Evolutionary conservation across 2,113 vertebrate genomes (phyloP).

Genomic region (Aphyosemion australe): DNA sequence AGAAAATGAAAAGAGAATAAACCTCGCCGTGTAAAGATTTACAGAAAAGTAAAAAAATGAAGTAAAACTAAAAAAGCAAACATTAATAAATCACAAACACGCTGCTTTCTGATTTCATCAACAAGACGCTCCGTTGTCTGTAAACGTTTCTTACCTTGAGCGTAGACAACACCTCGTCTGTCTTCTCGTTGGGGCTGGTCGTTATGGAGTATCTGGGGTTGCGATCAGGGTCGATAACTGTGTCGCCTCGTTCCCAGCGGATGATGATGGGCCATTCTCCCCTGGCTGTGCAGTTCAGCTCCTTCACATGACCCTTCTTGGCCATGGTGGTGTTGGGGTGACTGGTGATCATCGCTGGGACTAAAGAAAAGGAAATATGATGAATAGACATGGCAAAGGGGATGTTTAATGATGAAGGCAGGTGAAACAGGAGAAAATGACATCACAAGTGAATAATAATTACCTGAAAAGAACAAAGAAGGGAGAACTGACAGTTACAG

Average conservation of each 20-base stretch:
- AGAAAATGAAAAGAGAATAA: no score
- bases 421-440: constrained; percentile 15
- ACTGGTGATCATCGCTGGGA: constrained; percentile 98
- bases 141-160: constrained; percentile 85
- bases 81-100: constrained; percentile 14
- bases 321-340: constrained; percentile 99
- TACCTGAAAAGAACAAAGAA: constrained; percentile 36
- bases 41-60: not conserved
- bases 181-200: constrained; percentile 94
- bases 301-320: constrained; percentile 95
- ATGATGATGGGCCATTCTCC: constrained; percentile 98
- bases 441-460: constrained; percentile 44
- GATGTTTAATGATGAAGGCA: constrained; percentile 21
- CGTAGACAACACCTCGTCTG: constrained; percentile 94
- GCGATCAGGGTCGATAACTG: constrained; percentile 94
- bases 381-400: constrained; percentile 40
- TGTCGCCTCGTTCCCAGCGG: constrained; percentile 98
- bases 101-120: constrained; percentile 33
- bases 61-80: constrained; percentile 20
- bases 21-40: no score
- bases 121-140: not conserved
- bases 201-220: constrained; percentile 92
- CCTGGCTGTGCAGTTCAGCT: constrained; percentile 95
- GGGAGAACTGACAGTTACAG: constrained; percentile 35
- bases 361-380: constrained; percentile 68